These are phyloP conservation scores for Drosophila sulfurigaster DNA, from an alignment of 1,140 invertebrate genomes.

Conservation along the genomic window DNA sequence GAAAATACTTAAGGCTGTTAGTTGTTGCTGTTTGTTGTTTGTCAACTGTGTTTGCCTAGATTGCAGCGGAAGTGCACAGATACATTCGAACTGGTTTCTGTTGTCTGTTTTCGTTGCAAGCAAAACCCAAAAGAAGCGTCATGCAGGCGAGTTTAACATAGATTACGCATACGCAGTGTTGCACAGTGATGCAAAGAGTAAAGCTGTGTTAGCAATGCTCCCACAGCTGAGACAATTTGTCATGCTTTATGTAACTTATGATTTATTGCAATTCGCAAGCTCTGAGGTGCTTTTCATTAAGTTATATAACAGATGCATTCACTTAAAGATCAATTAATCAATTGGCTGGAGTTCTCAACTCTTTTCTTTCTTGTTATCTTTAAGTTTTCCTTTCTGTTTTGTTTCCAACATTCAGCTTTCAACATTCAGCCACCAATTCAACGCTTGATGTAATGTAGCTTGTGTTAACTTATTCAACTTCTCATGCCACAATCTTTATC, in stretches of 20 bases:
- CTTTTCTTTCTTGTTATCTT: too few species aligned
- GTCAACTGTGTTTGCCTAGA: slow-evolving; percentile 15
- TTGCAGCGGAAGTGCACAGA: slow-evolving; percentile 36
- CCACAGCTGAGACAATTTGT: slow-evolving; percentile 25
- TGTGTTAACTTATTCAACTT: too few species aligned
- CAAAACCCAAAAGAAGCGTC: slow-evolving; percentile 14
- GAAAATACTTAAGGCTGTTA: slow-evolving; percentile 1
- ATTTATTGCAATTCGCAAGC: slow-evolving; percentile 1
- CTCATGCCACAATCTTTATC: too few species aligned
- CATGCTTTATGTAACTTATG: slow-evolving; percentile 5
- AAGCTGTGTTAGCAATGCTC: slow-evolving; percentile 6
- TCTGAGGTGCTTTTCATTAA: background rate
- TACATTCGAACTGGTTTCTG: background rate
- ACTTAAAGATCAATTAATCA: background rate
- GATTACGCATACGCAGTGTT: slow-evolving; percentile 45
- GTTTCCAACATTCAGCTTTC: too few species aligned
- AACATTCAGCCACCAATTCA: too few species aligned
- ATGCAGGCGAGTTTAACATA: slow-evolving; percentile 19
- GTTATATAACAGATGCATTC: background rate
- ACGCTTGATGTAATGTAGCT: too few species aligned
- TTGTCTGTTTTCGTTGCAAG: background rate
- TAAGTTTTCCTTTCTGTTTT: too few species aligned
- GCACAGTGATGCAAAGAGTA: slow-evolving; percentile 1
- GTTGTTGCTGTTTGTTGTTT: slow-evolving; percentile 13
- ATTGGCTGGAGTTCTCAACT: background rate